Conservation (phyloP, 2,113 vertebrate genomes). For the Phaethornis superciliosus region DNA sequence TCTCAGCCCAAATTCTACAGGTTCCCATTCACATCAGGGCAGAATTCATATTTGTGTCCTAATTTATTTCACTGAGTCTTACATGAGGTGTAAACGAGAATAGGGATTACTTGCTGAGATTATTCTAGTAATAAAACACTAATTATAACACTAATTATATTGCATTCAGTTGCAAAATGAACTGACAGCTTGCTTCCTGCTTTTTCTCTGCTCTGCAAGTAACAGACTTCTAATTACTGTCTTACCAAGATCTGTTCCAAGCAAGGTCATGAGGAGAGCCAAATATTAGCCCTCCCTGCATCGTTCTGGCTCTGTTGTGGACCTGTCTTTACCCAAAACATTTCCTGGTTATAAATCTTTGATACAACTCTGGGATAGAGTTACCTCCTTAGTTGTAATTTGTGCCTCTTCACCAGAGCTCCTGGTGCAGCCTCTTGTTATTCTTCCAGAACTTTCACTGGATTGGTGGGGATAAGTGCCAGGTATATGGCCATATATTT, state of each 20-base stretch:
- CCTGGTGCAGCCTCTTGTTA: neutral
- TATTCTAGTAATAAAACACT: neutral
- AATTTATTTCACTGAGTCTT: neutral
- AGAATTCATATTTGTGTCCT: neutral
- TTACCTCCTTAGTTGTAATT: neutral
- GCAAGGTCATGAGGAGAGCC: neutral
- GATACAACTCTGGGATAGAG: neutral
- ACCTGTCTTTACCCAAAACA: neutral
- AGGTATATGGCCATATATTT: neutral
- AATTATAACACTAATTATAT: conserved; percentile 25
- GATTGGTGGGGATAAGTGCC: neutral
- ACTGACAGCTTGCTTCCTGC: conserved; percentile 27
- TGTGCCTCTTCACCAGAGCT: neutral
- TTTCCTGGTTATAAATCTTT: neutral
- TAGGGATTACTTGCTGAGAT: neutral
- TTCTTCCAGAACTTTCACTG: neutral
- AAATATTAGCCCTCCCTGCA: neutral
- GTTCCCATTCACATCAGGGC: neutral
- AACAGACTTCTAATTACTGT: conserved; percentile 20
- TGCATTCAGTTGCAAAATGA: conserved; percentile 25
- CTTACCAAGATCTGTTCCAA: neutral
- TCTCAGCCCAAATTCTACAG: neutral
- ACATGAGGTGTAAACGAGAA: neutral
- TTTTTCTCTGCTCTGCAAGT: conserved; percentile 22
- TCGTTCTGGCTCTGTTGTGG: neutral